Percentiles rank a stretch among this genome's conserved stretches.
These are phyloP conservation scores for Amniataba percoides DNA, from an alignment of 2,797 vertebrate species.

Conservation along the genomic window DNA sequence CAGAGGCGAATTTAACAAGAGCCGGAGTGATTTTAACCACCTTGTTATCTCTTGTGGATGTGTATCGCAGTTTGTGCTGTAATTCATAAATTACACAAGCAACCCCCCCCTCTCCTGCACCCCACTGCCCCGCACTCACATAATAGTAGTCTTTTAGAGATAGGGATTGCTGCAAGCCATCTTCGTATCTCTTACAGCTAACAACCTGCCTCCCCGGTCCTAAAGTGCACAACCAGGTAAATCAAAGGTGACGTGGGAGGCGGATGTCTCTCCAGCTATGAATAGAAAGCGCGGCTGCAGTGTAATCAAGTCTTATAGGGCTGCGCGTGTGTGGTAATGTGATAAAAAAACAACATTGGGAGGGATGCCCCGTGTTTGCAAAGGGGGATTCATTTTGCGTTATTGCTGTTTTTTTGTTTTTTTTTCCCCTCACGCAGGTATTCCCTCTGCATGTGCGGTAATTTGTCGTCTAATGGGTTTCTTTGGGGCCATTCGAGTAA, in stretches of 20 bases:
- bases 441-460: slow-evolving; percentile 43
- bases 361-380: slow-evolving; percentile 55
- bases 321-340: slow-evolving; percentile 54
- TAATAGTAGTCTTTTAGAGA: slow-evolving; percentile 1
- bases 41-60: background rate
- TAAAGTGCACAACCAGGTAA: slow-evolving; percentile 46
- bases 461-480: slow-evolving; percentile 55
- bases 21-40: background rate
- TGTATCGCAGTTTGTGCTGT: background rate
- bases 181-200: slow-evolving; percentile 13
- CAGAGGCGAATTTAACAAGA: background rate
- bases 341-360: slow-evolving; percentile 63
- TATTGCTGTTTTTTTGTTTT: slow-evolving; percentile 35
- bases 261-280: slow-evolving; percentile 58
- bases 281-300: slow-evolving; percentile 61
- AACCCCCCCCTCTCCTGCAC: background rate
- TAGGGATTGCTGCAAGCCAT: slow-evolving; percentile 12
- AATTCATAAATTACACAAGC: slow-evolving; percentile 28
- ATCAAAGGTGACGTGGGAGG: slow-evolving; percentile 45
- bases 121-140: background rate
- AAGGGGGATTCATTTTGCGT: slow-evolving; percentile 64
- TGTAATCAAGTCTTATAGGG: slow-evolving; percentile 62
- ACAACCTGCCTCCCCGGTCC: slow-evolving; percentile 1
- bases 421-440: slow-evolving; percentile 34
- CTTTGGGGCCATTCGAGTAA: slow-evolving; percentile 49